Evolutionary conservation across 2,113 vertebrate species (phyloP), one percentile per base, ranked within the genome.

Genomic region (Fregata magnificens): DNA sequence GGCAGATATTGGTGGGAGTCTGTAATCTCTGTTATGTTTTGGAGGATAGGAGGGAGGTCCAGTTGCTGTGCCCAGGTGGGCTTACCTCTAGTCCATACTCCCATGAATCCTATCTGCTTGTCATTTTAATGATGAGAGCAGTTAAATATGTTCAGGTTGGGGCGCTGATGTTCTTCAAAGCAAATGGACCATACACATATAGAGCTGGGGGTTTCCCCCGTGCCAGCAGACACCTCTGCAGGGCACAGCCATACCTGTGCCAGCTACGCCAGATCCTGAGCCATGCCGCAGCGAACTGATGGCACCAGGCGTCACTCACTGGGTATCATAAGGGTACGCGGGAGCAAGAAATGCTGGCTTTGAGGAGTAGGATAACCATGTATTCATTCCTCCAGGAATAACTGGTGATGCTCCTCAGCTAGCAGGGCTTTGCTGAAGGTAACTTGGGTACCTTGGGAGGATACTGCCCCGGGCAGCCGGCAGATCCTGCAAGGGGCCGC

Each of bases 211-310:
- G 0, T 31, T 78, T 88, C 14, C 21, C 4, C 20, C 4, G 1
- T 62, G 45, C 29, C 40, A 61, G 44, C 8, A 5, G 10, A 12
- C 11, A 59, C 13, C 32, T 69, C 62, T 88, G 42, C 4, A 12
- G 13, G 67, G 10, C 49, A 32, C 44, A 88, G 28, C 22, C 1
- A 1, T 9, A 55, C 32, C 47, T 42, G 49, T 3, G 3, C 17
- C 65, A 65, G 34, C 13, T 59, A 25, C 3, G 2, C 36, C 45
- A 32, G 45, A 38, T 24, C 40, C 88, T 34, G 21, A 81, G 44
- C 38, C 56, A 31, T 0, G 0, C 3, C 5, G 1, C 12, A 5
- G 59, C 0, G 1, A 44, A 28, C 26, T 63, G 59, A 17, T n/a
- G 22, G 42, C 59, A 53, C 26, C 2, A 2, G 62, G 49, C 4